Base-by-base conservation (phyloP, 2,888 invertebrate species). In the Empis stercorea region DNA sequence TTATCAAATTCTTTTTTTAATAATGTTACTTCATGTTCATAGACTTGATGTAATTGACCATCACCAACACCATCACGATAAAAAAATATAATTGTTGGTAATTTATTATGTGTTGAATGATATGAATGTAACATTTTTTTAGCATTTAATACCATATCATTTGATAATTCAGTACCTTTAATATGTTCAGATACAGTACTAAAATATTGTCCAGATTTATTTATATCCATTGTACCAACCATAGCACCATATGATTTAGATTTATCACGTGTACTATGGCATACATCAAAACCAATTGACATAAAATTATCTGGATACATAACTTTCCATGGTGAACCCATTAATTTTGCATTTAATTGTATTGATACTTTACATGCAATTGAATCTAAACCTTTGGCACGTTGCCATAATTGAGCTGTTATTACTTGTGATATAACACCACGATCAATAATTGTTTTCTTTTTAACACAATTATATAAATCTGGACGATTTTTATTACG, bases 1-100 rank as follows among this genome's bases (percentile, higher is more conserved):
- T 72, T 68, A 0, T 64, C 58, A 0, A 87, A 61, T 11, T 73
- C 74, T 1, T 69, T 64, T 48, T 76, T 78, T 0, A 86, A 56
- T 23, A 66, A 62, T 30, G 66, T 62, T n/a, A 92, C 80, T 66
- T 96, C 95, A 39, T 81, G 80, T 2, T 80, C 75, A 11, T 76
- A 71, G 0, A 95, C 91, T 49, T 81, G 82, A 0, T 79, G 75
- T 3, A 94, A 73, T 61, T 95, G 91, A 0, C 95, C 94, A 56
- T 95, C 94, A 2, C 94, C 92, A 0, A 96, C 94, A 17, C 94
- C 96, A 65, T 96, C 95, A 14, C 96, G 77, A 66, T 83, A 95
- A 27, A 95, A 76, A 1, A 94, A 61, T 43, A 96, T 85, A 1
- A 79, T 75, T 0, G 74, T 71, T 0, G 95, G 95, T 67, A 79